A percentile compares a stretch with the other conserved stretches of the same genome.
Conservation (phyloP, 2,888 invertebrate species). For the Chloroclystis v-ata region DNA sequence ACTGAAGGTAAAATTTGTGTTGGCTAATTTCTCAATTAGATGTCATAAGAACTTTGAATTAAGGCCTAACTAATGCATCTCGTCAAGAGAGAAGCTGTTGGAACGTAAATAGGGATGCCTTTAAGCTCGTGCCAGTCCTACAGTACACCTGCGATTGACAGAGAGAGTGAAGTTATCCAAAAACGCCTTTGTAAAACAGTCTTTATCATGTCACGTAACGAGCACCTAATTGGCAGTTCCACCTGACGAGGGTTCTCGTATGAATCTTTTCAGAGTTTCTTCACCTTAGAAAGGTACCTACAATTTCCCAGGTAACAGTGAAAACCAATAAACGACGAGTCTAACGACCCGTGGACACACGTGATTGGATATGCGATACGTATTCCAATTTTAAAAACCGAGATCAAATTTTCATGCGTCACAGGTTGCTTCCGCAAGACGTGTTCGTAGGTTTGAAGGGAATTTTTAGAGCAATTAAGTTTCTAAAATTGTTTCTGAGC, state of each 20-base stretch:
- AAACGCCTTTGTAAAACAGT: neutral
- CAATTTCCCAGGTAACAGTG: conserved; percentile 11
- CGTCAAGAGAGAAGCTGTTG: no score
- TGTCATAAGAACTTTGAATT: no score
- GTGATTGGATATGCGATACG: conserved; percentile 8
- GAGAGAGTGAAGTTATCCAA: neutral
- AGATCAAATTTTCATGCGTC: conserved; percentile 12
- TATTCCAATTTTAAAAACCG: neutral
- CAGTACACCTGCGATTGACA: no score
- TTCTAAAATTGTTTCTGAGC: neutral
- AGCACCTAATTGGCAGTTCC: conserved; percentile 15
- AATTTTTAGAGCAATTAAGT: conserved; percentile 1
- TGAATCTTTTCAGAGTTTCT: conserved; percentile 5
- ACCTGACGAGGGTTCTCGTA: conserved; percentile 14
- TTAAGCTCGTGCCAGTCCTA: no score
- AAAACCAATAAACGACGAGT: conserved; percentile 24
- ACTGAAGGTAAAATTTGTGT: no score
- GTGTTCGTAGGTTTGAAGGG: neutral
- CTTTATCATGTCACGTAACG: neutral
- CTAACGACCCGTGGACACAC: conserved; percentile 23
- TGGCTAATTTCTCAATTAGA: no score
- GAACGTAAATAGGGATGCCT: no score
- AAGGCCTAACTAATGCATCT: no score
- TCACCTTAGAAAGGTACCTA: conserved; percentile 1
- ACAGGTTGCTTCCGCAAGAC: conserved; percentile 3